Evolutionary conservation across 1,140 invertebrate species (phyloP).

Genomic region (Pseudomyrmex cubaensis): DNA sequence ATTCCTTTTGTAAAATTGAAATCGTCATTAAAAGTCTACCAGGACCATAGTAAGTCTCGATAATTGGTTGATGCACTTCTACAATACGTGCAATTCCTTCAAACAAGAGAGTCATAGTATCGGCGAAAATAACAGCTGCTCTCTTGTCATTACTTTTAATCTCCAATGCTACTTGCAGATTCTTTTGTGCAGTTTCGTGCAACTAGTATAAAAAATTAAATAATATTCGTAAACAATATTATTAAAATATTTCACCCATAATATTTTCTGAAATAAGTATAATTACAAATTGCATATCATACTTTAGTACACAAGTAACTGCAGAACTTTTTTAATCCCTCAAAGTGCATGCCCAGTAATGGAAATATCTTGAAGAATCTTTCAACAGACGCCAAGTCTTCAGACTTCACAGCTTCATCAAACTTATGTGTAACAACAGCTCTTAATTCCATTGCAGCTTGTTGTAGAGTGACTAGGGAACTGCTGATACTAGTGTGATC

Average conservation of each 20-base stretch:
- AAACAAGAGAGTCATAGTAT: conserved; percentile 93
- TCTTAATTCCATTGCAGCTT: conserved; percentile 91
- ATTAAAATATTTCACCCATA: too few relatives aligned
- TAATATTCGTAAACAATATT: neutral
- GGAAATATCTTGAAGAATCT: conserved; percentile 99
- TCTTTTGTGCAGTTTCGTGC: conserved; percentile 90
- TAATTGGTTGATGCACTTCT: conserved; percentile 96
- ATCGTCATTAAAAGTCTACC: conserved; percentile 91
- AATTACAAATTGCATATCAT: conserved; percentile 18
- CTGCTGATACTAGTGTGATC: conserved; percentile 90
- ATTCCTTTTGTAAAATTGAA: conserved; percentile 93
- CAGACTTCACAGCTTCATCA: conserved; percentile 95
- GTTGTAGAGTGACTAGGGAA: conserved; percentile 93
- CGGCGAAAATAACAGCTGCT: conserved; percentile 91
- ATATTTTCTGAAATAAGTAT: neutral
- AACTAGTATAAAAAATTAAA: conserved; percentile 83
- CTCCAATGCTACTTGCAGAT: conserved; percentile 88
- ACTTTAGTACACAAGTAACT: conserved; percentile 94
- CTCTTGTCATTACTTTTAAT: conserved; percentile 90
- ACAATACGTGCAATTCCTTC: conserved; percentile 95
- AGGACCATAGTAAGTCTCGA: conserved; percentile 97
- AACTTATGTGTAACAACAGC: conserved; percentile 92
- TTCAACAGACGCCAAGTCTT: conserved; percentile 96
- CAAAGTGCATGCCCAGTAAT: conserved; percentile 95
- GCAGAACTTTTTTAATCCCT: conserved; percentile 97